Base-by-base conservation (phyloP, 2,113 vertebrate species). In the Toxotes jaculatrix region DNA sequence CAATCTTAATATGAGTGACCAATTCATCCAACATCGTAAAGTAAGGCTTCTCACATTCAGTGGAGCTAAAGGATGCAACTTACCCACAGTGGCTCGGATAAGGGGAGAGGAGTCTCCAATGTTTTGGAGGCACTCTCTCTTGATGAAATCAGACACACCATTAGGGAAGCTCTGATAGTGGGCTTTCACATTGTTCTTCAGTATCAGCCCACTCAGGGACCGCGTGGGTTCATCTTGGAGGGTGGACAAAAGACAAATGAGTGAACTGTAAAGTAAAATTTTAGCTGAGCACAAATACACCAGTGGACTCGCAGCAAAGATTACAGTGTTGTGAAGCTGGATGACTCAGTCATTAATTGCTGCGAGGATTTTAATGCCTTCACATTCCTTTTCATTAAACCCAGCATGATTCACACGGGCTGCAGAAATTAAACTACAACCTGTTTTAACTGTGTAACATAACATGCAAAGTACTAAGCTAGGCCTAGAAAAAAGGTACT, bases 101-200 rank as follows among this genome's bases (percentile, higher is more conserved):
- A 99, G 95, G 1, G 98, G 97, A n/a, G 98, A 99, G 0, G 98
- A 94, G 84, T 99, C 98, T 70, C 98, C 98, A 8, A 99, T 98
- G 74, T 97, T 99, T 82, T 98, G 97, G 90, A 99, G 85, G 91
- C 98, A 99, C 93, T 98, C 98, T 61, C 94, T 97, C 94, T 99
- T 99, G 93, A 99, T 99, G 93, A 99, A 99, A 75, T 98, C 97
- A 72, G 97, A 97, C 60, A 99, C 98, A 0, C 96, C 97, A 82
- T 96, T 97, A 14, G 98, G 98, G 83, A 99, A 99, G 90, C 96
- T 98, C 91, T 98, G 97, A 95, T 98, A 99, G 93, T 99, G 98
- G 68, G 98, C 97, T 92, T 98, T 99, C 72, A 99, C 98, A 40
- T 99, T 99, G 95, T 99, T 99, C 94, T 99, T 99, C 91, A 99